phyloP scores from a whole-genome alignment of 2,113 vertebrate species.

The Lagenorhynchus albirostris region DNA sequence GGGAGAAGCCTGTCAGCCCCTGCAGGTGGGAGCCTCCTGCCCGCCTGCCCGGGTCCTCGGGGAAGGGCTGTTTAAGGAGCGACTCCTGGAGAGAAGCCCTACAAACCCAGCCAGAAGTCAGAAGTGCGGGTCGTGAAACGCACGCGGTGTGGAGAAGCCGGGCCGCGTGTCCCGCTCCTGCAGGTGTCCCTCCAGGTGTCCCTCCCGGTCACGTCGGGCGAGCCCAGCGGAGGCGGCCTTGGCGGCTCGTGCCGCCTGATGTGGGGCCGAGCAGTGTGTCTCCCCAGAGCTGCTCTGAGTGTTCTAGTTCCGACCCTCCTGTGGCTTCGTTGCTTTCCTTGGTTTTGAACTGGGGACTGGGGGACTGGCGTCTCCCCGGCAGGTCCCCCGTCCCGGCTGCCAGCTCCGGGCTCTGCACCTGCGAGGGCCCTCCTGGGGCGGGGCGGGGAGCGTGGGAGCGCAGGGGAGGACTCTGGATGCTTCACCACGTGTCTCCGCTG shows the following conservation, averaged over 20 bases:
- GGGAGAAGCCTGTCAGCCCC: not conserved
- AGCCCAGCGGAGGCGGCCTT: not conserved
- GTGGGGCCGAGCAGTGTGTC: too few relatives aligned
- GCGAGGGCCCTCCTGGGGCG: not conserved
- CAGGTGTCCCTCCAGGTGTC: not conserved
- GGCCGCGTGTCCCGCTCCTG: too few relatives aligned
- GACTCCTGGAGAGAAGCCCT: not conserved
- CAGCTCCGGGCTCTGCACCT: not conserved
- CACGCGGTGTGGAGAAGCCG: not conserved
- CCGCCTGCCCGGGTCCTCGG: too few relatives aligned
- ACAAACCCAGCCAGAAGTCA: fast-evolving
- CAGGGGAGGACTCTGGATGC: not conserved
- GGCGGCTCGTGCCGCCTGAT: not conserved
- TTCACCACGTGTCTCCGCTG: fast-evolving
- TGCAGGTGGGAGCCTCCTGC: not conserved
- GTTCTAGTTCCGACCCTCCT: not conserved
- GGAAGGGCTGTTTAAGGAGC: too few relatives aligned
- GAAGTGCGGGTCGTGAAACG: fast-evolving
- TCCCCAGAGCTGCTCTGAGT: fast-evolving
- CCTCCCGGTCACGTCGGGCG: not conserved
- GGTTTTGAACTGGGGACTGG: not conserved
- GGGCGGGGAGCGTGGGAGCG: too few relatives aligned
- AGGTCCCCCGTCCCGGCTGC: not conserved
- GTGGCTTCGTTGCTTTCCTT: not conserved
- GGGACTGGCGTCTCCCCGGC: not conserved